Evolutionary conservation across 2,113 vertebrate species (phyloP), one percentile per base, ranked within the genome.

Genomic region (human (Homo sapiens)): DNA sequence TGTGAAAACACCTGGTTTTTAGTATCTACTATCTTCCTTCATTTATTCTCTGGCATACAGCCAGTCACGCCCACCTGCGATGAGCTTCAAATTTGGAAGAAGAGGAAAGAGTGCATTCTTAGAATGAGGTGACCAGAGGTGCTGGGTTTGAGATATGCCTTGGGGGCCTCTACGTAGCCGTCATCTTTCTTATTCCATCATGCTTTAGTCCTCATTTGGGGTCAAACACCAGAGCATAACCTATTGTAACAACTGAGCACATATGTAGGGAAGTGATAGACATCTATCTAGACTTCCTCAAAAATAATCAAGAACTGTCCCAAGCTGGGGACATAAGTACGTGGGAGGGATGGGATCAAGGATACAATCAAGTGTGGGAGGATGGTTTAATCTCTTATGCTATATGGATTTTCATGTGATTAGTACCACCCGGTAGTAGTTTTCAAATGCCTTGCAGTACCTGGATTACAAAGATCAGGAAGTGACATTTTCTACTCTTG

Each of bases 361-460:
- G 57, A 40, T 45, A 12, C 10, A 6, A 9, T 8, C 25, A 18
- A 80, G 30, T 14, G 18, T 16, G 3, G 59, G 40, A 61, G 76
- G 32, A 14, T 45, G 43, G 9, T 50, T 50, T 80, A 30, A 64
- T 59, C 8, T 68, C 13, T 25, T 40, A 18, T 0, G 22, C 17
- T 18, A 1, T 45, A 40, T 32, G 87, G 48, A 80, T 96, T 93
- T 94, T 52, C 75, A 9, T 85, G 32, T 70, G 85, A 73, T 87
- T 70, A 52, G 89, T 83, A 75, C 16, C 23, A 84, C 5, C 6
- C 10, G 23, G 12, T 89, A 6, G 32, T 43, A 35, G 18, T 93
- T 94, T 94, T 93, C 89, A 84, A 93, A 84, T 90, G 40, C 16
- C 75, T 93, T 35, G 0, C 73, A 75, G 14, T 35, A 81, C 59